phyloP scores from a whole-genome alignment of 2,797 vertebrate species.

The Pipistrellus pygmaeus region DNA sequence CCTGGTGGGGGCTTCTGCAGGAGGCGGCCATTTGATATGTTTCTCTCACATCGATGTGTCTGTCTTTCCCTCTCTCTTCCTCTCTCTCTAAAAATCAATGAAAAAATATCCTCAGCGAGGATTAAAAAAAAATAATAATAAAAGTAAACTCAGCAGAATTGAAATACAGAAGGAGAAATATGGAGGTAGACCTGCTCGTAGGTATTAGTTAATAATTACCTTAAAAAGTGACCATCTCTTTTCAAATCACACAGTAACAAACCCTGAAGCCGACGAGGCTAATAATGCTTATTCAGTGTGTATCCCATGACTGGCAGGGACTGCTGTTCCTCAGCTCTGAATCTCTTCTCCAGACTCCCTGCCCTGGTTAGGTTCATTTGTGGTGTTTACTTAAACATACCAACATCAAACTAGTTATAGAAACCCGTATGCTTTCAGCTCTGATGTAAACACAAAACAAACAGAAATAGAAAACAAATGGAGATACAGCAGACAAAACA shows the following conservation, averaged over 20 bases:
- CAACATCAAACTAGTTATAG: slow-evolving; percentile 70
- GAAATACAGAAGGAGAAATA: neutral
- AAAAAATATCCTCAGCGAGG: no score
- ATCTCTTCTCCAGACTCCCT: neutral
- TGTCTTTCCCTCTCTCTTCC: no score
- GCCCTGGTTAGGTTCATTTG: neutral
- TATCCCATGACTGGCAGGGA: neutral
- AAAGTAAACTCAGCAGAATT: neutral
- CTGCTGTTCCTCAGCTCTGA: neutral
- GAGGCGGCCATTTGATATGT: no score
- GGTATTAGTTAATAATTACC: neutral
- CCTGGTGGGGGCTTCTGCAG: no score
- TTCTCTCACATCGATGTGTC: no score
- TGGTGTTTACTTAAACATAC: slow-evolving; percentile 60
- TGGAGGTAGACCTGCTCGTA: neutral
- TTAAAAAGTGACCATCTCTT: neutral
- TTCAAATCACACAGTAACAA: neutral
- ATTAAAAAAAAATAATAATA: no score
- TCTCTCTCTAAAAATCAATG: no score
- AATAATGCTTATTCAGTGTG: neutral
- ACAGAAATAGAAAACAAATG: slow-evolving; percentile 51
- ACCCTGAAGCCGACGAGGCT: neutral
- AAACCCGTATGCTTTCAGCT: slow-evolving; percentile 63
- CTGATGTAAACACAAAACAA: slow-evolving; percentile 72
- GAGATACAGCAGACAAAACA: slow-evolving; percentile 64